A percentile compares a stretch with the other conserved stretches of the same genome.
These are phyloP conservation scores for Avahi laniger DNA, from an alignment of 2,797 vertebrate genomes.

Conservation along the genomic window DNA sequence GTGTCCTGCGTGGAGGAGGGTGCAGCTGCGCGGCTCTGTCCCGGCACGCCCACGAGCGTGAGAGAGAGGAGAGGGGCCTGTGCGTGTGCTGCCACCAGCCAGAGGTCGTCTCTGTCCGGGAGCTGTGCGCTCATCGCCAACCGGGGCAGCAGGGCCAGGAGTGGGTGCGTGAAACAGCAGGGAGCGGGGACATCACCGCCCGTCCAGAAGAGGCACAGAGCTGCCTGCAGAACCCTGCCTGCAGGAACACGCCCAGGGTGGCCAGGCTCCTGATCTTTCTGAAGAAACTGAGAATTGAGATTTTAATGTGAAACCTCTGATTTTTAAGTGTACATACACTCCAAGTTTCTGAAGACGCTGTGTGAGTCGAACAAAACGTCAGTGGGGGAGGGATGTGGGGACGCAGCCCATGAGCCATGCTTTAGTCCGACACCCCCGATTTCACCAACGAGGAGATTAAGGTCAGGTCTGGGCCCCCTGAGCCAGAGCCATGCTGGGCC, in stretches of 20 bases:
- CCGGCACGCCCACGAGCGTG: too few relatives aligned
- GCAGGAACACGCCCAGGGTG: neutral
- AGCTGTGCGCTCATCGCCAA: neutral
- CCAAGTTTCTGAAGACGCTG: neutral
- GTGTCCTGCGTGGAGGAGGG: neutral
- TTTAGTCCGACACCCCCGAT: neutral
- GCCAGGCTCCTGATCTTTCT: neutral
- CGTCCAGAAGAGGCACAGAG: neutral
- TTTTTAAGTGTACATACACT: neutral
- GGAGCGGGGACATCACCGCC: neutral
- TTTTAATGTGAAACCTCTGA: constrained; percentile 3
- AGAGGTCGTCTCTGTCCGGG: neutral
- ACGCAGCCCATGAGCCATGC: neutral
- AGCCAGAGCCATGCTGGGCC: neutral
- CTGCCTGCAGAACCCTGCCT: neutral
- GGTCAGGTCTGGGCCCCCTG: neutral
- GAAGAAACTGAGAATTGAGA: neutral
- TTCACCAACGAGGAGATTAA: neutral
- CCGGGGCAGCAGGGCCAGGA: neutral
- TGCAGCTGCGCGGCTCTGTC: neutral
- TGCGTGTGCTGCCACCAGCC: accelerated
- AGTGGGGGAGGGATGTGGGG: accelerated
- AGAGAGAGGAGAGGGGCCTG: neutral
- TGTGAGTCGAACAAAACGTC: neutral
- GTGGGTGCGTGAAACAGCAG: accelerated